phyloP scores from a whole-genome alignment of 2,888 invertebrate genomes.

The Mythimna lalbum region DNA sequence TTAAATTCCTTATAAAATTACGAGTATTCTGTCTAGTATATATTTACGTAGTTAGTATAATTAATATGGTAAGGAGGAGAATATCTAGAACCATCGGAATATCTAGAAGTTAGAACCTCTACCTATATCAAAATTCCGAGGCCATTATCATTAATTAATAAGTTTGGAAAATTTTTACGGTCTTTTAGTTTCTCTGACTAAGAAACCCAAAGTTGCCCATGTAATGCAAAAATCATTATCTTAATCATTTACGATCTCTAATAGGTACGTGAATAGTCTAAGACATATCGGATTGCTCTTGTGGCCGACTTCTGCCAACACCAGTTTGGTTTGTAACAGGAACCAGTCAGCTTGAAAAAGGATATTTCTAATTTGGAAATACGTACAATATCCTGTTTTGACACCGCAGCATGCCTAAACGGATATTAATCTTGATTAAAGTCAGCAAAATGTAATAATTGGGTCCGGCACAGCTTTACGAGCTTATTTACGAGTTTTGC shows the following conservation, averaged over 20 bases:
- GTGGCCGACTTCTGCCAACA: conserved; percentile 19
- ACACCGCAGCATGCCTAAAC: conserved; percentile 66
- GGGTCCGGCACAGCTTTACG: conserved; percentile 81
- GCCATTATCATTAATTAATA: no score
- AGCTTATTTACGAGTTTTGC: conserved; percentile 82
- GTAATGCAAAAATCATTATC: no score
- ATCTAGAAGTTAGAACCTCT: no score
- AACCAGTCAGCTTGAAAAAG: conserved; percentile 40
- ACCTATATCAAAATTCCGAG: no score
- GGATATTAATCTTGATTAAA: conserved; percentile 84
- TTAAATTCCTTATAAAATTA: no score
- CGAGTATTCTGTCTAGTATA: no score
- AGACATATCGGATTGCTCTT: conserved; percentile 37
- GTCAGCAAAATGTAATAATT: conserved; percentile 84
- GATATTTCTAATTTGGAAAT: conserved; percentile 58
- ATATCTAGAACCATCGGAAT: no score
- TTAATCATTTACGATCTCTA: conserved; percentile 57
- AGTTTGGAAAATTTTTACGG: no score
- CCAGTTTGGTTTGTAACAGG: conserved; percentile 26
- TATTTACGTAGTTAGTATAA: no score
- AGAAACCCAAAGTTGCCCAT: no score
- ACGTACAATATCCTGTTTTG: conserved; percentile 69
- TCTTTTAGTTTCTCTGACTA: no score
- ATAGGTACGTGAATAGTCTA: conserved; percentile 31
- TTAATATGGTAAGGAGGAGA: no score